Percentiles rank a stretch among this genome's conserved stretches.
phyloP scores from a whole-genome alignment of 2,888 invertebrate genomes.

The Amblyjoppa fuscipennis region DNA sequence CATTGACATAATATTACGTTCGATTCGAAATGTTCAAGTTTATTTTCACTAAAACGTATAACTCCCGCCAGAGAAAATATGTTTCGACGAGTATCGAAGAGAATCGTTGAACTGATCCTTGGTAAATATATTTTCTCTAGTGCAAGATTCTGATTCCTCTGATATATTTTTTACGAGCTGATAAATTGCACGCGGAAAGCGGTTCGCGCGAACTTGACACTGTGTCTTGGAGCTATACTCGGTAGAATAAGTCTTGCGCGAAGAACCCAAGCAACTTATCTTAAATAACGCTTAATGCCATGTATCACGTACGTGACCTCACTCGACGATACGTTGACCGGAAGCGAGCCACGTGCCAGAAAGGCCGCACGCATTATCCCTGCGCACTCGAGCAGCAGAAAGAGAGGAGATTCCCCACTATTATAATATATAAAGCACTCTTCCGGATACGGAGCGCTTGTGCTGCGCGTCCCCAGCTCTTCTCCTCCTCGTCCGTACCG shows the following conservation, averaged over 20 bases:
- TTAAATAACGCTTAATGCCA: constrained; percentile 67
- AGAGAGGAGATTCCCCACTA: constrained; percentile 47
- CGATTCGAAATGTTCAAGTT: too few relatives aligned
- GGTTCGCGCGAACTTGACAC: constrained; percentile 65
- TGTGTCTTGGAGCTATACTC: constrained; percentile 16
- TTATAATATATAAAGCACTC: constrained; percentile 49
- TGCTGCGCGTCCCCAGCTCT: constrained; percentile 38
- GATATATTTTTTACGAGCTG: not conserved
- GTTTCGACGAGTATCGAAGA: too few relatives aligned
- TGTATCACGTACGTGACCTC: constrained; percentile 67
- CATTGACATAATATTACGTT: too few relatives aligned
- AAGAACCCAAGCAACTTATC: constrained; percentile 63
- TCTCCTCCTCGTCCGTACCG: not conserved
- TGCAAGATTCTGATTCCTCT: too few relatives aligned
- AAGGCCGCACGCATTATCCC: constrained; percentile 68
- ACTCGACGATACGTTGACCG: constrained; percentile 68
- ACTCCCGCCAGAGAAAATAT: too few relatives aligned
- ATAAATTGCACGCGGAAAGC: constrained; percentile 3
- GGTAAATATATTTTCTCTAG: too few relatives aligned
- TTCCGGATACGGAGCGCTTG: constrained; percentile 64
- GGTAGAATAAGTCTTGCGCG: constrained; percentile 32
- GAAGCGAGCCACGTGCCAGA: constrained; percentile 73
- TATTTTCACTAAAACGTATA: too few relatives aligned
- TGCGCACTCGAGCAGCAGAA: constrained; percentile 47
- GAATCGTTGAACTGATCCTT: too few relatives aligned